phyloP scores from a whole-genome alignment of 2,797 vertebrate genomes.

The Ptychadena robeensis region DNA sequence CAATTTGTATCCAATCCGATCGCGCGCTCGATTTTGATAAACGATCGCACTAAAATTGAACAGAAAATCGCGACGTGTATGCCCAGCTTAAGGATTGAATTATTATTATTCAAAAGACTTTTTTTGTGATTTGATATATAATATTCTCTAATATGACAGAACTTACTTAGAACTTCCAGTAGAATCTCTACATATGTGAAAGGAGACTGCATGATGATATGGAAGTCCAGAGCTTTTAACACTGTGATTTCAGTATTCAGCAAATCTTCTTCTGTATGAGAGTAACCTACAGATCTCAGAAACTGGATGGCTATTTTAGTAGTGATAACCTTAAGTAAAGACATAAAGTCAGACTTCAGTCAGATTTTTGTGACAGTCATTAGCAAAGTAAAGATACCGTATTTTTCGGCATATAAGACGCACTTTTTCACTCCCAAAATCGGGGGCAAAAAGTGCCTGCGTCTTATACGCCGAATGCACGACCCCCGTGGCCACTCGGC shows the following conservation, averaged over 20 bases:
- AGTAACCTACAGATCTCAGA: slow-evolving; percentile 78
- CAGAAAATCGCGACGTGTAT: too few relatives aligned
- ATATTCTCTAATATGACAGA: not conserved
- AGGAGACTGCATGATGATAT: slow-evolving; percentile 81
- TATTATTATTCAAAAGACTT: too few relatives aligned
- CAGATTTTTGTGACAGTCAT: too few relatives aligned
- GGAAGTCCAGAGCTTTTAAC: slow-evolving; percentile 85
- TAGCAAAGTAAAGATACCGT: not conserved
- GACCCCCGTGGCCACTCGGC: too few relatives aligned
- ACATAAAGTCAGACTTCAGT: not conserved
- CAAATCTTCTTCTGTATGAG: slow-evolving; percentile 80
- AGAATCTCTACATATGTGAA: slow-evolving; percentile 87
- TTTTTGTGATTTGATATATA: not conserved
- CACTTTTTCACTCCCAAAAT: too few relatives aligned
- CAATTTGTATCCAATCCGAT: too few relatives aligned
- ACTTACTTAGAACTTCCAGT: slow-evolving; percentile 90
- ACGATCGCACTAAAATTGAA: too few relatives aligned
- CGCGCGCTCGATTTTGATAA: too few relatives aligned
- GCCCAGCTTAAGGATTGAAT: too few relatives aligned
- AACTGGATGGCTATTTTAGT: slow-evolving; percentile 80
- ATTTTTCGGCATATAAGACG: too few relatives aligned
- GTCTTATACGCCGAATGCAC: too few relatives aligned
- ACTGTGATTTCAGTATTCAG: slow-evolving; percentile 86
- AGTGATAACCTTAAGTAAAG: slow-evolving; percentile 77
- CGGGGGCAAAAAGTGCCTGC: too few relatives aligned